Evolutionary conservation across 2,888 invertebrate genomes (phyloP).

Genomic region (Parnassius orleans): DNA sequence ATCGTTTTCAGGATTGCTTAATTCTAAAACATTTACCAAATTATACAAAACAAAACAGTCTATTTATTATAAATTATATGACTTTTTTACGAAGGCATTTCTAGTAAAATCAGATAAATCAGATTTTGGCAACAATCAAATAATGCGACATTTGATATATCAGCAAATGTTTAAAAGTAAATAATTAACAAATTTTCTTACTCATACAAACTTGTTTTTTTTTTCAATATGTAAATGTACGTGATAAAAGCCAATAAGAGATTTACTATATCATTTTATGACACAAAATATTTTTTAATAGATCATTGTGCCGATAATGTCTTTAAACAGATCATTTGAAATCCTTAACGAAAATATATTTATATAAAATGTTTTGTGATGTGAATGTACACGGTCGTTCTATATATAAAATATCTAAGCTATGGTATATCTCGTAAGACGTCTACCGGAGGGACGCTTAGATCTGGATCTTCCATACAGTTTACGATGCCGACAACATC

Average conservation of each 20-base stretch:
- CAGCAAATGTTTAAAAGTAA: too few species aligned
- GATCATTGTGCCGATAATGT: too few species aligned
- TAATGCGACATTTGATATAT: too few species aligned
- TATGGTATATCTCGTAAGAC: slow-evolving; percentile 57
- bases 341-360: too few species aligned
- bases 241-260: too few species aligned
- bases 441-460: slow-evolving; percentile 60
- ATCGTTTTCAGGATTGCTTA: background rate
- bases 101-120: background rate
- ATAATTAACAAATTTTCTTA: too few species aligned
- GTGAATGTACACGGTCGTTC: background rate
- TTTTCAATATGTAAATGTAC: too few species aligned
- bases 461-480: slow-evolving; percentile 63
- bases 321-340: too few species aligned
- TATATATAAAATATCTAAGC: slow-evolving; percentile 7
- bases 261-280: too few species aligned
- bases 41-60: background rate
- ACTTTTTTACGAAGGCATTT: background rate
- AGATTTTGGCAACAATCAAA: background rate
- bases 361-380: slow-evolving; percentile 1
- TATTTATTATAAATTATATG: background rate
- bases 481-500: slow-evolving; percentile 59
- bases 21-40: background rate
- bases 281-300: too few species aligned
- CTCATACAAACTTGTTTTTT: too few species aligned